Conservation (phyloP, 2,797 vertebrate species). For the Picus viridis region DNA sequence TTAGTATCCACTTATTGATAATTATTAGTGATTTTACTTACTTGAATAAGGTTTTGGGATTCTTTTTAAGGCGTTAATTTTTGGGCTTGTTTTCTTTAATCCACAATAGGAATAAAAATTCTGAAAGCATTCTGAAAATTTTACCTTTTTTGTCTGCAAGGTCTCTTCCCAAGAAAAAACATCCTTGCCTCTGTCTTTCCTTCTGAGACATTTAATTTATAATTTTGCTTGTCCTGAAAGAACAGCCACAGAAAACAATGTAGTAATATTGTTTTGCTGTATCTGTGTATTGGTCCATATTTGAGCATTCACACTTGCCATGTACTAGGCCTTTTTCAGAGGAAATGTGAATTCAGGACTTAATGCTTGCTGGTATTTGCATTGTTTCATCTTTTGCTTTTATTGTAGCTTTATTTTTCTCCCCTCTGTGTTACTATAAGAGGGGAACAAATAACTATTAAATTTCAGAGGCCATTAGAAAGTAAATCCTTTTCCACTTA, state of each 20-base stretch:
- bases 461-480: not conserved
- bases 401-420: not conserved
- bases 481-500: not conserved
- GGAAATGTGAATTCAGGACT: not conserved
- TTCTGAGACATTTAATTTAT: not conserved
- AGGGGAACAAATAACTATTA: not conserved
- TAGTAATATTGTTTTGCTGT: not conserved
- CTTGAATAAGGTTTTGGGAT: not conserved
- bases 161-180: not conserved
- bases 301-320: not conserved
- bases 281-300: not conserved
- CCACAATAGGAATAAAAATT: not conserved
- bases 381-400: not conserved
- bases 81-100: not conserved
- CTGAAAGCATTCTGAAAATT: not conserved
- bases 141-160: not conserved
- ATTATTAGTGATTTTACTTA: not conserved
- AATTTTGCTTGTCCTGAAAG: not conserved
- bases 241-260: not conserved
- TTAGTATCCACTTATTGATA: not conserved
- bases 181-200: not conserved
- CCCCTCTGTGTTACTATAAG: not conserved
- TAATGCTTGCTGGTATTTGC: not conserved
- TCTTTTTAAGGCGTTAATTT: not conserved
- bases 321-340: not conserved